A percentile compares a stretch with the other conserved stretches of the same genome.
Conservation (phyloP, 1,140 invertebrate genomes). For the Myzus persicae region DNA sequence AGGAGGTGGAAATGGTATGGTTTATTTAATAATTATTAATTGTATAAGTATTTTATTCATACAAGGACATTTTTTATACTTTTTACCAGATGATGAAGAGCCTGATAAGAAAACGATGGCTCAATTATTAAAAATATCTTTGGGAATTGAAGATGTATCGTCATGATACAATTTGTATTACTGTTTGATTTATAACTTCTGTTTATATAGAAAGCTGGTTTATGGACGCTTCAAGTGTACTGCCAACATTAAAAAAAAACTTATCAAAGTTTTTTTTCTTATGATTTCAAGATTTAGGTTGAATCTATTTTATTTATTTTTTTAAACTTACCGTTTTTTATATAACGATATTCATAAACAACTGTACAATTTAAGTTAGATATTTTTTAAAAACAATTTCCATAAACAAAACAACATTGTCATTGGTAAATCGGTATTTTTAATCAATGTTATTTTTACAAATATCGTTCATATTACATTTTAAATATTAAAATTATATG, state of each 20-base stretch:
- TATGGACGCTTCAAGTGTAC: not conserved
- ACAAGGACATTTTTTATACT: not conserved
- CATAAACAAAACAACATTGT: not conserved
- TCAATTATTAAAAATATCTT: conserved; percentile 61
- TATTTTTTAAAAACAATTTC: not conserved
- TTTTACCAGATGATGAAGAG: conserved; percentile 60
- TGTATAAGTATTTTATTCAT: not conserved
- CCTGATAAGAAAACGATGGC: conserved; percentile 60
- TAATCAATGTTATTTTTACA: not conserved
- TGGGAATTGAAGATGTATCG: conserved; percentile 59
- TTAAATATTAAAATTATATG: not conserved
- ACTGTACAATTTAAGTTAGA: not conserved
- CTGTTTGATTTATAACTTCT: not conserved
- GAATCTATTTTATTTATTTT: not conserved
- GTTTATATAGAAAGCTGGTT: not conserved
- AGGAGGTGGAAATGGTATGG: conserved; percentile 66
- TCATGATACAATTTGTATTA: not conserved
- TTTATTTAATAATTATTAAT: conserved; percentile 43
- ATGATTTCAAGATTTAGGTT: not conserved
- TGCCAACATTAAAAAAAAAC: not conserved
- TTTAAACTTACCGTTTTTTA: not conserved
- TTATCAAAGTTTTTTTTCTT: not conserved
- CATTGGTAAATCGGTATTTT: conserved; percentile 7
- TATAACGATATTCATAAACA: not conserved
- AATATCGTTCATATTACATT: not conserved